Evolutionary conservation across 2,888 invertebrate species (phyloP).

Genomic region (Hyppa rectilinea): DNA sequence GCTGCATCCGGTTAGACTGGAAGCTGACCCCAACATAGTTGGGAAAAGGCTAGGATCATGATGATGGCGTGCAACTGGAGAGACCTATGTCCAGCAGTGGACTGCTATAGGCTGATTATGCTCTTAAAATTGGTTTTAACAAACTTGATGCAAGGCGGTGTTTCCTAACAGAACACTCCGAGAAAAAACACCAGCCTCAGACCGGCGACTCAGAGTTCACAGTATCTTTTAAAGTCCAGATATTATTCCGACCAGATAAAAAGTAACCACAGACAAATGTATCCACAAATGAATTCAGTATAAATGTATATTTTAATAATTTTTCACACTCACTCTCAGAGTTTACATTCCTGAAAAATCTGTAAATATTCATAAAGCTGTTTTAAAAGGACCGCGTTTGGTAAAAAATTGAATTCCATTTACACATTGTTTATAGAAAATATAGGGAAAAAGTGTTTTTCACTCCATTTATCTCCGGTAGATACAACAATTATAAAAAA

Average conservation of each 20-base stretch:
- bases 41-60: too few species aligned
- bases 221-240: background rate
- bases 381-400: slow-evolving; percentile 35
- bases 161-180: background rate
- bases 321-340: slow-evolving; percentile 48
- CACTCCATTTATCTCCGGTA: background rate
- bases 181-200: background rate
- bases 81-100: too few species aligned
- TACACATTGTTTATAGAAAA: slow-evolving; percentile 43
- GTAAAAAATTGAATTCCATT: slow-evolving; percentile 52
- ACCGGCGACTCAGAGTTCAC: background rate
- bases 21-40: too few species aligned
- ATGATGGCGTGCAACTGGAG: too few species aligned
- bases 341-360: slow-evolving; percentile 33
- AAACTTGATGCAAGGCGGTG: background rate
- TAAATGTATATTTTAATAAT: slow-evolving; percentile 56
- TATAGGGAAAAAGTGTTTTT: slow-evolving; percentile 18
- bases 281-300: slow-evolving; percentile 52
- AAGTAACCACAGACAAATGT: slow-evolving; percentile 23
- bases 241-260: background rate
- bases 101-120: too few species aligned
- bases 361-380: slow-evolving; percentile 61
- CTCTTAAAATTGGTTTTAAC: too few species aligned
- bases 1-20: too few species aligned
- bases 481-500: slow-evolving; percentile 25